These are phyloP conservation scores for Pseudochromis fuscus DNA, from an alignment of 2,797 vertebrate genomes.

Conservation along the genomic window DNA sequence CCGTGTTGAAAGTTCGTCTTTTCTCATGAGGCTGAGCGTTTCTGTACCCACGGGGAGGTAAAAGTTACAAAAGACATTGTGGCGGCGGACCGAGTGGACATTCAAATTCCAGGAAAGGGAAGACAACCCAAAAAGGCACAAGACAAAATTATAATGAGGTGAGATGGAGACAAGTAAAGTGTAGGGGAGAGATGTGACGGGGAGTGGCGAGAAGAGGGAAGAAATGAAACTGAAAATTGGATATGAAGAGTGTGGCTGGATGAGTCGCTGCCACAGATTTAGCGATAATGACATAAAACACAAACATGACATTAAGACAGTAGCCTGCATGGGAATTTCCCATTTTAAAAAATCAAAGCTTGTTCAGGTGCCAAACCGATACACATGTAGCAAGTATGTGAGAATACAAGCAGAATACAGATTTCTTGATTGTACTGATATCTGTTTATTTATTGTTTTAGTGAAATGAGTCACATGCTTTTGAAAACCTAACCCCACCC, in stretches of 20 bases:
- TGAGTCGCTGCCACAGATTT: neutral
- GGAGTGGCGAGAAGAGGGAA: neutral
- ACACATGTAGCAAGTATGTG: neutral
- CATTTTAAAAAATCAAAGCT: neutral
- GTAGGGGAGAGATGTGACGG: neutral
- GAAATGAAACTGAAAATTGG: constrained; percentile 22
- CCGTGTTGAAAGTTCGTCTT: constrained; percentile 52
- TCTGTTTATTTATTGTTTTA: too few species aligned
- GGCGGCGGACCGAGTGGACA: constrained; percentile 24
- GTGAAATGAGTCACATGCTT: neutral
- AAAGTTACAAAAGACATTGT: constrained; percentile 25
- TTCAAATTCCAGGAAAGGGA: constrained; percentile 8
- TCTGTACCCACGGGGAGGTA: constrained; percentile 52
- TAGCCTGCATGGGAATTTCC: neutral
- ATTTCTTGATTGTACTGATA: too few species aligned
- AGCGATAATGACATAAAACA: neutral
- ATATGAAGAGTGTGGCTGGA: neutral
- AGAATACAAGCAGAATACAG: too few species aligned
- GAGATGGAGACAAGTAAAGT: constrained; percentile 11
- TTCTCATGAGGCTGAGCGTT: constrained; percentile 62
- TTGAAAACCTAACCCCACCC: neutral
- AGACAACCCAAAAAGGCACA: constrained; percentile 31
- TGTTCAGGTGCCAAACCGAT: neutral
- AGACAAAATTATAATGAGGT: constrained; percentile 16
- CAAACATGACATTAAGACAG: neutral